Base-by-base conservation (phyloP, 2,888 invertebrate genomes). In the Schizotus pectinicornis region DNA sequence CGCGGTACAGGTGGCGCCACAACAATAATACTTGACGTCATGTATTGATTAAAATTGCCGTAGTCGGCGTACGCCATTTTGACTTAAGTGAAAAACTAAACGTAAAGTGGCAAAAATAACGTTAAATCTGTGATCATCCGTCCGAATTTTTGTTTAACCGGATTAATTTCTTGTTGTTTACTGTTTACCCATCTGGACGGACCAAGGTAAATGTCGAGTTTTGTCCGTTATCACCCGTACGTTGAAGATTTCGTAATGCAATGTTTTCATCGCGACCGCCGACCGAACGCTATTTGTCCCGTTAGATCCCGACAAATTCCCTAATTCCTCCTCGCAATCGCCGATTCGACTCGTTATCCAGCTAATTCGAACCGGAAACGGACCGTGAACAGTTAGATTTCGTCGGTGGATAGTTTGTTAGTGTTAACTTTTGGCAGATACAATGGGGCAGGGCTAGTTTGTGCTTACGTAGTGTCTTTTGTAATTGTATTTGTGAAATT, bases 151-250 rank as follows among this genome's bases (percentile, higher is more conserved):
- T 68, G 66, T 70, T 72, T 61, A 67, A 75, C 73, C 68, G 75
- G 73, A 72, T 75, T 74, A 71, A 75, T 80, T 79, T 77, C 73
- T 78, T 76, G 75, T 79, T 77, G 70, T 76, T 77, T 75, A 71
- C 72, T 73, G 73, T 77, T 81, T 83, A 87, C 85, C 85, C 85
- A 87, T 85, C 86, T 85, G 88, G 86, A 88, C 88, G 89, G 87
- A 89, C 90, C 89, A 88, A 89, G 88, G 90, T 90, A 85, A 79
- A 82, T 74, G 69, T 38, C 39, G 63, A 77, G 76, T 79, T 77
- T 69, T 13, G 7, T 51, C 33, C 34, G 32, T 49, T 54, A 42
- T 53, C 62, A 56, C 34, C 43, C 39, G 22, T 59, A 59, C 38
- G 47, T 58, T 41, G 56, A 63, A 55, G 56, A 67, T 73, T 76